phyloP scores from a whole-genome alignment of 2,113 vertebrate species.

The Phrynocephalus versicolor region DNA sequence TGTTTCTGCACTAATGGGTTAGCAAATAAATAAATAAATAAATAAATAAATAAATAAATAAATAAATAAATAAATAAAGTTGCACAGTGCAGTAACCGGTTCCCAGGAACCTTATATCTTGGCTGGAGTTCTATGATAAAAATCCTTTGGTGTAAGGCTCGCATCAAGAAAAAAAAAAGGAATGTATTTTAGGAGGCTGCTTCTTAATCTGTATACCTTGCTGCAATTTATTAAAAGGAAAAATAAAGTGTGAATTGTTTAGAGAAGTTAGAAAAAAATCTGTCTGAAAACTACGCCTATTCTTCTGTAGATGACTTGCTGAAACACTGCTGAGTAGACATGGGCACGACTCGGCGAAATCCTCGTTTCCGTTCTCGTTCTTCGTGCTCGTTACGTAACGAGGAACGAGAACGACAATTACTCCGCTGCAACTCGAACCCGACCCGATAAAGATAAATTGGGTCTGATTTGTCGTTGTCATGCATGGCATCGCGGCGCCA shows the following conservation, averaged over 20 bases:
- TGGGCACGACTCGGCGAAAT: too few species aligned
- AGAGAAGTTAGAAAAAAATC: slow-evolving; percentile 11
- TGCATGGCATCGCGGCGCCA: too few species aligned
- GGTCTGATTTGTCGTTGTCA: too few species aligned
- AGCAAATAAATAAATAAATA: too few species aligned
- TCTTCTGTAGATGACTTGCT: background rate
- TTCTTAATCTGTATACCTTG: slow-evolving; percentile 10
- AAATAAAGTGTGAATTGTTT: slow-evolving; percentile 9
- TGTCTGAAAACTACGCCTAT: slow-evolving; percentile 2
- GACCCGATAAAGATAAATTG: too few species aligned
- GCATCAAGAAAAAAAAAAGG: slow-evolving; percentile 4
- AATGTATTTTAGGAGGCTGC: background rate
- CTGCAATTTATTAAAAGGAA: slow-evolving; percentile 2
- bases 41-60: too few species aligned
- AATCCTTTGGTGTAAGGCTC: slow-evolving; percentile 9
- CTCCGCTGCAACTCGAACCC: too few species aligned
- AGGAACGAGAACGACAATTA: too few species aligned
- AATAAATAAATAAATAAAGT: too few species aligned
- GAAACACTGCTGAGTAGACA: background rate
- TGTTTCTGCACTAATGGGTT: too few species aligned
- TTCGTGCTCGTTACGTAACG: too few species aligned
- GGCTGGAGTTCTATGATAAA: slow-evolving; percentile 25
- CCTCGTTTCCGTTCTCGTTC: too few species aligned
- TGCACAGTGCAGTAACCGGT: background rate
- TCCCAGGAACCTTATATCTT: slow-evolving; percentile 9